Percentiles rank a stretch among this genome's conserved stretches.
Evolutionary conservation across 1,140 invertebrate genomes (phyloP).

Genomic region (Drosophila kurseongensis): DNA sequence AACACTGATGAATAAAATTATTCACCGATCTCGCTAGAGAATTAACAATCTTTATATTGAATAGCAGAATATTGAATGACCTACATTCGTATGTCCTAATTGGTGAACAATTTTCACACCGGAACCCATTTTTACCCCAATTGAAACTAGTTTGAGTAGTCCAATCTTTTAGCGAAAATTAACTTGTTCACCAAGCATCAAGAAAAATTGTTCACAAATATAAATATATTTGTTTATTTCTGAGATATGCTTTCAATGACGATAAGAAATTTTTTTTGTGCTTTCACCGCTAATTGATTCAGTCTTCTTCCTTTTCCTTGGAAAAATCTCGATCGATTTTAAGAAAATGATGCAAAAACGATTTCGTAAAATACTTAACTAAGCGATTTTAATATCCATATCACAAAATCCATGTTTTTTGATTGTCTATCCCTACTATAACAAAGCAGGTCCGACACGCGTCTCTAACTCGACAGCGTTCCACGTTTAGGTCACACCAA

Average conservation of each 20-base stretch:
- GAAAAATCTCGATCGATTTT: slow-evolving; percentile 4
- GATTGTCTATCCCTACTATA: slow-evolving; percentile 79
- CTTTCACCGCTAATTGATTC: neutral
- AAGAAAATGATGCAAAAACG: slow-evolving; percentile 3
- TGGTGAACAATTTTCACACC: neutral
- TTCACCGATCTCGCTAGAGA: slow-evolving; percentile 1
- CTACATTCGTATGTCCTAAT: neutral
- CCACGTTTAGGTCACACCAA: slow-evolving; percentile 89
- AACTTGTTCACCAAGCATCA: neutral
- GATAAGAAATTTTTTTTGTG: neutral
- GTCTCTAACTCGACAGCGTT: slow-evolving; percentile 89
- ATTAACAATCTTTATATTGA: neutral
- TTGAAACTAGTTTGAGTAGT: neutral
- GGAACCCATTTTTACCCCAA: neutral
- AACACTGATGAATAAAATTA: neutral
- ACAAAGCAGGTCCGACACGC: slow-evolving; percentile 88
- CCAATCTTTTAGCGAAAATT: neutral
- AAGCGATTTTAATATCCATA: slow-evolving; percentile 42
- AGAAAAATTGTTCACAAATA: slow-evolving; percentile 1
- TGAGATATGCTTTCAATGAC: neutral
- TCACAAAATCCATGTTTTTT: slow-evolving; percentile 58
- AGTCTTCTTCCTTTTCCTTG: neutral
- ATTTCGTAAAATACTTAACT: slow-evolving; percentile 20
- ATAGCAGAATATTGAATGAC: neutral
- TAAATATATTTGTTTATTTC: neutral